Evolutionary conservation across 2,888 invertebrate genomes (phyloP), one percentile per base, ranked within the genome.

Genomic region (Philhelius pedissequus): DNA sequence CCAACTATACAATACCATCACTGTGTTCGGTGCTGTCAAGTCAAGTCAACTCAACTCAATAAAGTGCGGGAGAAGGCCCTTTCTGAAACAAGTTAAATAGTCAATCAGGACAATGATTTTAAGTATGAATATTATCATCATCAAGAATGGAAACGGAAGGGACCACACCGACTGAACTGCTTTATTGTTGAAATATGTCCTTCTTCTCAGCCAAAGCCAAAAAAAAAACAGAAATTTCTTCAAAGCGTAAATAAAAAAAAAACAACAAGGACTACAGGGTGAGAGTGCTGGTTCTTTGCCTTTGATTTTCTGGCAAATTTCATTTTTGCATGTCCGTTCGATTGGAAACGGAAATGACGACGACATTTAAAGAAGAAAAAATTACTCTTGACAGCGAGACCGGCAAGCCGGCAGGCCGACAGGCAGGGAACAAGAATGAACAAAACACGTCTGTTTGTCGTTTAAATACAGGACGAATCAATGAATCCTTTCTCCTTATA

Each of bases 101-200:
- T 84, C 84, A 84, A 84, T 84, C 84, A 84, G 79, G 80, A 80
- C 84, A 83, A 83, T 83, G 83, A 79, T 83, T 83, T 83, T 83
- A 79, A 83, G 83, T 84, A 84, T 80, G 84, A 75, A 84, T 84
- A 80, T 84, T 84, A 80, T 84, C 79, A 80, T 84, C 80, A 84
- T 84, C 79, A 64, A 40, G 48, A 78, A 64, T 74, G 70, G 70
- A 75, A 84, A 80, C 62, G 64, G 70, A 80, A 80, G 68, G 64
- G 70, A 80, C 74, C 43, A 58, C 71, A 22, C 30, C 43, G 27
- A 83, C 60, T 79, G 54, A 75, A 75, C 75, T 70, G 79, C 79
- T 79, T 79, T 79, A 79, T 75, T 79, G 69, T 71, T 35, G 64
- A 82, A 78, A 35, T 56, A 56, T 68, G 54, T 25, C 22, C 20